Base-by-base conservation (phyloP, 2,888 invertebrate genomes). In the Lobophora halterata region DNA sequence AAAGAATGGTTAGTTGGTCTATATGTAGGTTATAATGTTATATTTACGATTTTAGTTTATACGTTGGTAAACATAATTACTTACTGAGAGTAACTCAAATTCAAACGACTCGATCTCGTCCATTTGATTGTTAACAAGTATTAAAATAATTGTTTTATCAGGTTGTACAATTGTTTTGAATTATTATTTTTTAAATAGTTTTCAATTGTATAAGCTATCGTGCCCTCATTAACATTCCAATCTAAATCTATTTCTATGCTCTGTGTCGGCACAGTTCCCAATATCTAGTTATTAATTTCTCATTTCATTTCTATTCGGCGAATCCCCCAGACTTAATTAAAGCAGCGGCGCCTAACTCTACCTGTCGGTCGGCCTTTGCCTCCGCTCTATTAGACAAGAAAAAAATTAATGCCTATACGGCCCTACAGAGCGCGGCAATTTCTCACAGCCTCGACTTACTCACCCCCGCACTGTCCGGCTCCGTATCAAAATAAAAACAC, bases 321-420 rank as follows among this genome's bases (percentile, higher is more conserved):
- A 73, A 72, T 68, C 68, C 62, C 54, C 68, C 74, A 78, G 79
- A 78, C 75, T 67, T 77, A 82, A 82, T 83, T 80, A 80, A 79
- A 71, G 65, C 62, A 70, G 61, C 72, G 85, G 85, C 85, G 85
- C 85, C 83, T 79, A 75, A 72, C 58, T 65, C 68, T 80, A 82
- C 83, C 81, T 80, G 85, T 79, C 80, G 83, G 81, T 74, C 62
- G 62, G 64, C 76, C 80, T 82, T 83, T 80, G 66, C 76, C 72
- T 68, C 58, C 64, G 69, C 68, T 82, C 82, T 85, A 83, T 80
- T 85, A 85, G 79, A 83, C 77, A 80, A 81, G 82, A 83, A 85
- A 81, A 82, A 81, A 79, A 61, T 74, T 78, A 85, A 85, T 80
- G 79, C 75, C 68, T 78, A 71, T 76, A 72, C 71, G 68, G 67